A percentile compares a stretch with the other conserved stretches of the same genome.
Evolutionary conservation across 1,140 invertebrate genomes (phyloP).

Genomic region (Cyclargus thomasi): DNA sequence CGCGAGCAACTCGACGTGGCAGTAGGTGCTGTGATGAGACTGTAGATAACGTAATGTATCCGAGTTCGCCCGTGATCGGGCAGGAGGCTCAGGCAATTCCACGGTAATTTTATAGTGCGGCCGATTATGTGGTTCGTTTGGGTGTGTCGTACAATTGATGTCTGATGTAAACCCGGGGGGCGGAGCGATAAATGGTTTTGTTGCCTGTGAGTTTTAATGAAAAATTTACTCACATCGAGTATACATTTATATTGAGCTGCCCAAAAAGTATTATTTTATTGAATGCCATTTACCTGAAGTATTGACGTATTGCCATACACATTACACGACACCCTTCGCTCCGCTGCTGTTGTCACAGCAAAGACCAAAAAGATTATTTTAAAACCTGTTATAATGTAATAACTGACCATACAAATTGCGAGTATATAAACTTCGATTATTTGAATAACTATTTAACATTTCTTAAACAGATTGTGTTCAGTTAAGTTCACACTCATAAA

Average conservation of each 20-base stretch:
- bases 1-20: constrained; percentile 61
- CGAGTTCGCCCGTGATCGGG: background rate
- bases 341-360: background rate
- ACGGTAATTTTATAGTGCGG: constrained; percentile 1
- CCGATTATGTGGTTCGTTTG: background rate
- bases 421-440: background rate
- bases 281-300: constrained; percentile 1
- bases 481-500: background rate
- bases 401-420: background rate
- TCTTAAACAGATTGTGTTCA: background rate
- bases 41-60: constrained; percentile 23
- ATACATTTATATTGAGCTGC: background rate
- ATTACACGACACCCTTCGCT: background rate
- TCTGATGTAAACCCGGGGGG: background rate
- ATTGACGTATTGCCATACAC: background rate
- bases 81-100: background rate
- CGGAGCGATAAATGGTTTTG: background rate
- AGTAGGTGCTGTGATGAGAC: constrained; percentile 35
- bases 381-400: background rate
- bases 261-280: background rate
- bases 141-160: background rate
- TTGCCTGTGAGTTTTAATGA: background rate
- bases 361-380: background rate
- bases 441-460: background rate
- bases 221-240: background rate